phyloP scores from a whole-genome alignment of 2,797 vertebrate genomes.

The Megaceryle alcyon region DNA sequence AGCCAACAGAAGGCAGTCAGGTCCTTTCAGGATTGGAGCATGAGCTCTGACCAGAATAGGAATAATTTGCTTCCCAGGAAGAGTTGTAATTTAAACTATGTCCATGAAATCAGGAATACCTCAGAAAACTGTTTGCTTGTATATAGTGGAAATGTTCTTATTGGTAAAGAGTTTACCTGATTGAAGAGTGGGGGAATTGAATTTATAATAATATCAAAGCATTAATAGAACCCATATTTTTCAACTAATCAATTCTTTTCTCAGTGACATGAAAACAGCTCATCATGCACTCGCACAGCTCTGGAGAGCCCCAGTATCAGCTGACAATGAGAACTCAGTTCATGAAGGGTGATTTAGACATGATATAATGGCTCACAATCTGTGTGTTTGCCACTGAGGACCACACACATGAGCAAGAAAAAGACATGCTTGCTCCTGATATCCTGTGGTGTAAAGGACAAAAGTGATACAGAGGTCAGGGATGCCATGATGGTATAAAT shows the following conservation, averaged over 20 bases:
- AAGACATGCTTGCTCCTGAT: not conserved
- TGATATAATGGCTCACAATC: not conserved
- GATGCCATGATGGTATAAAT: not conserved
- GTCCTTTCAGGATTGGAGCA: constrained; percentile 48
- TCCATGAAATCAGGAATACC: constrained; percentile 4
- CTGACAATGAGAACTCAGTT: constrained; percentile 9
- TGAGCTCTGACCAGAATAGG: constrained; percentile 47
- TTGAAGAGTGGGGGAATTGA: not conserved
- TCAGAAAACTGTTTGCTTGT: not conserved
- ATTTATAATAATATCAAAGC: not conserved
- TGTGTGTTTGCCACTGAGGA: not conserved
- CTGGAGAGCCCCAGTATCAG: not conserved
- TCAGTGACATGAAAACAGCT: not conserved
- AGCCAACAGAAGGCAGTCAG: constrained; percentile 54
- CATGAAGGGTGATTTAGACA: not conserved
- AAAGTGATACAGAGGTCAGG: not conserved
- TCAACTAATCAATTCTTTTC: not conserved
- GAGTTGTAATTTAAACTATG: constrained; percentile 10
- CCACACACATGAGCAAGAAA: not conserved
- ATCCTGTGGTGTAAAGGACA: not conserved
- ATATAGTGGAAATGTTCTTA: constrained; percentile 19
- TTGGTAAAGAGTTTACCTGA: constrained; percentile 20
- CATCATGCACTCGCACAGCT: not conserved
- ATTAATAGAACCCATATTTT: not conserved
- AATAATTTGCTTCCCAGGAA: constrained; percentile 55